Percentiles rank a stretch among this genome's conserved stretches.
These are phyloP conservation scores for Parascotia fuliginaria DNA, from an alignment of 2,888 invertebrate genomes.

Conservation along the genomic window DNA sequence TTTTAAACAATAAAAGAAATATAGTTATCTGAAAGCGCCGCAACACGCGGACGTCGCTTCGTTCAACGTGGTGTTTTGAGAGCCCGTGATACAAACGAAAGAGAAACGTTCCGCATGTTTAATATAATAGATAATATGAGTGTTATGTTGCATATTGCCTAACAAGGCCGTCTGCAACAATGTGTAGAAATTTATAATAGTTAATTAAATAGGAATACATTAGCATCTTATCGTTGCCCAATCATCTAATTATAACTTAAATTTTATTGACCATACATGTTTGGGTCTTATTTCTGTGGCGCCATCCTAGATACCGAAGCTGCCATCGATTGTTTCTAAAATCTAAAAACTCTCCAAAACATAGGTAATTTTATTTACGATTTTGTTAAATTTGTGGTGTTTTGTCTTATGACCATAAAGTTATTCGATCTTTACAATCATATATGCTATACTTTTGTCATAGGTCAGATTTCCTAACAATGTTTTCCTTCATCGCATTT, in stretches of 20 bases:
- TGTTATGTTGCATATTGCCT: constrained; percentile 48
- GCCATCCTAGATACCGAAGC: neutral
- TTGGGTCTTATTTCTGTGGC: constrained; percentile 14
- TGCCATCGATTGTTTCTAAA: too few relatives aligned
- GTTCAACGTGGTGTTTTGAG: constrained; percentile 4
- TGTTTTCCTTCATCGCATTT: too few relatives aligned
- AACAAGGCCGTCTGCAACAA: constrained; percentile 52
- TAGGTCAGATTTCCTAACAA: too few relatives aligned
- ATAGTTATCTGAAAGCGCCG: constrained; percentile 11
- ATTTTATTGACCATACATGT: constrained; percentile 37
- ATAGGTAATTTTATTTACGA: too few relatives aligned
- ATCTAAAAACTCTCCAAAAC: too few relatives aligned
- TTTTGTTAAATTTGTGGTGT: too few relatives aligned
- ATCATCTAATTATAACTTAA: constrained; percentile 44
- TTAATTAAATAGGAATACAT: constrained; percentile 49
- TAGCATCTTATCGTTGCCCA: constrained; percentile 48
- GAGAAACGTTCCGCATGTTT: constrained; percentile 46
- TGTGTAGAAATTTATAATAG: constrained; percentile 50
- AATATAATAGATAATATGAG: constrained; percentile 46
- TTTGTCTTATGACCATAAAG: too few relatives aligned
- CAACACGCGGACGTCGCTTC: neutral
- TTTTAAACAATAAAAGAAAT: constrained; percentile 20
- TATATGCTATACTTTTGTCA: too few relatives aligned
- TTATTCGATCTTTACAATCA: too few relatives aligned
- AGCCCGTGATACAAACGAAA: constrained; percentile 28